phyloP scores from a whole-genome alignment of 1,140 invertebrate species.

The Atopsyche davidsoni region DNA sequence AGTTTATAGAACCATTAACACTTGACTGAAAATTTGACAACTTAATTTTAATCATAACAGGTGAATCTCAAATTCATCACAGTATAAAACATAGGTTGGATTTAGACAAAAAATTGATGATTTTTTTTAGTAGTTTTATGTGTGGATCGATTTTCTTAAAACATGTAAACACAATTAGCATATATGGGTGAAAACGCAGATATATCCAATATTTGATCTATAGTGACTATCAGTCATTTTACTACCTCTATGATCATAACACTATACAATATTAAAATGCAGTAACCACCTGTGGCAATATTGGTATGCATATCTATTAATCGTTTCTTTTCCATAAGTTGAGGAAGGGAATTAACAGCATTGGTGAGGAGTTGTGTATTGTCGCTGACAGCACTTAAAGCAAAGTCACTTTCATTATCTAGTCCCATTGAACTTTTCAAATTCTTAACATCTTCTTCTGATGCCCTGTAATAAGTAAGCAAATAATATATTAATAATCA shows the following conservation, averaged over 20 bases:
- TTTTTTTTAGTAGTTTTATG: too few species aligned
- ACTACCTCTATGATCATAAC: background rate
- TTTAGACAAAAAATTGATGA: too few species aligned
- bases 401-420: slow-evolving; percentile 69
- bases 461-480: slow-evolving; percentile 56
- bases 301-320: slow-evolving; percentile 98
- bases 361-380: slow-evolving; percentile 91
- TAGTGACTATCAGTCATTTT: too few species aligned
- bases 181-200: too few species aligned
- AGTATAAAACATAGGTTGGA: too few species aligned
- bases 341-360: slow-evolving; percentile 92
- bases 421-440: slow-evolving; percentile 89
- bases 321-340: slow-evolving; percentile 93
- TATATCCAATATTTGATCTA: too few species aligned
- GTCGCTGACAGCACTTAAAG: slow-evolving; percentile 79
- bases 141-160: too few species aligned
- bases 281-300: slow-evolving; percentile 89
- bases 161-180: too few species aligned
- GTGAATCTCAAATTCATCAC: too few species aligned
- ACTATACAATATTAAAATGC: slow-evolving; percentile 8
- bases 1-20: too few species aligned
- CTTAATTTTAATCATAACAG: too few species aligned
- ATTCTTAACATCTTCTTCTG: slow-evolving; percentile 94
- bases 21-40: too few species aligned
- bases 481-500: slow-evolving; percentile 1